Evolutionary conservation across 1,140 invertebrate genomes (phyloP).

Genomic region (Ceratoteleas bidentatus): DNA sequence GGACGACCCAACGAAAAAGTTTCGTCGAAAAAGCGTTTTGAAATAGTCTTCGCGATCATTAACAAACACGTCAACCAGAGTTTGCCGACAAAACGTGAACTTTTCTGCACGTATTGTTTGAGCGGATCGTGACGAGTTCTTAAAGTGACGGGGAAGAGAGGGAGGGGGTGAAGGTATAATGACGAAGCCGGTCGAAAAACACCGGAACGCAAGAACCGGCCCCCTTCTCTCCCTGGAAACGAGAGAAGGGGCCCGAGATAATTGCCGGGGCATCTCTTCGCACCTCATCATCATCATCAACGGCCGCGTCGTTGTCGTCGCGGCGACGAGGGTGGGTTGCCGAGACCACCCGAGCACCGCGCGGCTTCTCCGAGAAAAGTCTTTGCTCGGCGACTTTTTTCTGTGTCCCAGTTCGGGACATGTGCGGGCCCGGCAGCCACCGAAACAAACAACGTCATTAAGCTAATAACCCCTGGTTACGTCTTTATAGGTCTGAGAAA

Average conservation of each 20-base stretch:
- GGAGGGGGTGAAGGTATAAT: conserved; percentile 67
- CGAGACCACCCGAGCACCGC: conserved; percentile 67
- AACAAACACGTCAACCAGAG: conserved; percentile 48
- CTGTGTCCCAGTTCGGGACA: conserved; percentile 28
- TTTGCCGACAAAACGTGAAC: conserved; percentile 38
- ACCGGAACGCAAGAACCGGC: conserved; percentile 60
- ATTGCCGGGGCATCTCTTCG: conserved; percentile 81
- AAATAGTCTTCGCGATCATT: conserved; percentile 23
- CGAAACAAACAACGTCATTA: conserved; percentile 61
- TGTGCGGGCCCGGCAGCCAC: conserved; percentile 5
- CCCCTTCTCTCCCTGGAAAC: conserved; percentile 58
- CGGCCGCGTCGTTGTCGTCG: conserved; percentile 76
- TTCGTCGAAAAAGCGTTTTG: not conserved
- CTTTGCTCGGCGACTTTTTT: conserved; percentile 54
- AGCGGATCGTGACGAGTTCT: conserved; percentile 53
- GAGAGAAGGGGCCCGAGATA: conserved; percentile 72
- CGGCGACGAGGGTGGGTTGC: conserved; percentile 65
- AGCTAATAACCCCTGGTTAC: conserved; percentile 63
- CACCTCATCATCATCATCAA: conserved; percentile 82
- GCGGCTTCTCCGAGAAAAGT: conserved; percentile 44
- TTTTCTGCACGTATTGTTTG: conserved; percentile 58
- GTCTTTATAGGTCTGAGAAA: conserved; percentile 46
- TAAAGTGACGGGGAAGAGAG: conserved; percentile 34
- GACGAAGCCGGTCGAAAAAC: conserved; percentile 67
- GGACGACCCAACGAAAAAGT: not conserved